Evolutionary conservation across 2,797 vertebrate genomes (phyloP).

Genomic region (Notamacropus eugenii): DNA sequence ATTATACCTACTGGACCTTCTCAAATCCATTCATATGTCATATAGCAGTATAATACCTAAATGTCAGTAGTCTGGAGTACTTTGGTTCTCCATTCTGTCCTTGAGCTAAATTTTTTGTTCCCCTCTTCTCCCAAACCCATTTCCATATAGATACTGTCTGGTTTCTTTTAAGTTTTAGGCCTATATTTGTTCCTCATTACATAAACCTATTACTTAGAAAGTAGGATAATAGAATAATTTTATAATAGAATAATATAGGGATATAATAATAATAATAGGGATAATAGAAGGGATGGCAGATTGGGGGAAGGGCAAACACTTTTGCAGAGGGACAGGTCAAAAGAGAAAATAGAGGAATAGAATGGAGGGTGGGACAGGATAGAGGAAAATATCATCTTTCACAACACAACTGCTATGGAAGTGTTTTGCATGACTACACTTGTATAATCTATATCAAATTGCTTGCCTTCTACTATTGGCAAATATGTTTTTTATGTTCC

Average conservation of each 20-base stretch:
- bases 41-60: background rate
- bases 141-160: background rate
- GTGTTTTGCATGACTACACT: no score
- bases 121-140: conserved; percentile 6
- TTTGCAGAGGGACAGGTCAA: no score
- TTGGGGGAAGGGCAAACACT: no score
- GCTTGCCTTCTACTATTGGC: background rate
- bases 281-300: no score
- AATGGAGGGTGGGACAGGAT: no score
- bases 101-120: background rate
- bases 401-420: no score
- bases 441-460: no score
- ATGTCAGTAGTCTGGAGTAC: background rate
- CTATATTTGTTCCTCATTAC: background rate
- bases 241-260: no score
- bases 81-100: background rate
- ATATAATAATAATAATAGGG: no score
- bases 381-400: no score
- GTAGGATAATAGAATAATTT: background rate
- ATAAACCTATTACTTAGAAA: background rate
- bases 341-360: no score
- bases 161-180: conserved; percentile 2
- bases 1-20: background rate
- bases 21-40: background rate
- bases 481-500: background rate